Conservation (phyloP, 1,140 invertebrate species). For the Zophobas atratus region DNA sequence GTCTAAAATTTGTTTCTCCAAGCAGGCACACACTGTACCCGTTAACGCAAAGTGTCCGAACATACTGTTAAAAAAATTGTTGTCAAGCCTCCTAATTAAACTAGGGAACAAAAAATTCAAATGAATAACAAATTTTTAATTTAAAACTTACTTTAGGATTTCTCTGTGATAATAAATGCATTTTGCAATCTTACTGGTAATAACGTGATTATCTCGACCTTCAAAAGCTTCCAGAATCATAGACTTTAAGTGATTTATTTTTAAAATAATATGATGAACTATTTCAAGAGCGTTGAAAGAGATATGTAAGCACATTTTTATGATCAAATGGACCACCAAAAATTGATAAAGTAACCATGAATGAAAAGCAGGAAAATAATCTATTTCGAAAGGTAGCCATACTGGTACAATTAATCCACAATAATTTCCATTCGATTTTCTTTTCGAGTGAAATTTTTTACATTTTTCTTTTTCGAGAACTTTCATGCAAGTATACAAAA, state of each 20-base stretch:
- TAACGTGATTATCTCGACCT: neutral
- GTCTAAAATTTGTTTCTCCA: neutral
- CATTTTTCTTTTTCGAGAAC: neutral
- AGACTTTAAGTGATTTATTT: neutral
- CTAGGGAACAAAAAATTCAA: neutral
- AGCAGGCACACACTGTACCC: neutral
- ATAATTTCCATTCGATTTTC: neutral
- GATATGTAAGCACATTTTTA: neutral
- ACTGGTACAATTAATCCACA: neutral
- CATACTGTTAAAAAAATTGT: constrained; percentile 2
- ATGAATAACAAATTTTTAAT: neutral
- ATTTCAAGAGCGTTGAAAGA: neutral
- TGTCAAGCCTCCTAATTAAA: neutral
- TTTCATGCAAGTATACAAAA: neutral
- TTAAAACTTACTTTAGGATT: neutral
- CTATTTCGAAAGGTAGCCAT: neutral
- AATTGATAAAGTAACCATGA: neutral
- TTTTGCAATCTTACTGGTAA: neutral
- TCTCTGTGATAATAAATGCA: constrained; percentile 7
- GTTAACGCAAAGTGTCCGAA: neutral
- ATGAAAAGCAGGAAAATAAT: constrained; percentile 10
- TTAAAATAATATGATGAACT: neutral
- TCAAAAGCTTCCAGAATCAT: neutral
- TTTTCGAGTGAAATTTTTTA: neutral
- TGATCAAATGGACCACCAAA: neutral